Conservation (phyloP, 2,888 invertebrate species). For the Thalpophila matura region DNA sequence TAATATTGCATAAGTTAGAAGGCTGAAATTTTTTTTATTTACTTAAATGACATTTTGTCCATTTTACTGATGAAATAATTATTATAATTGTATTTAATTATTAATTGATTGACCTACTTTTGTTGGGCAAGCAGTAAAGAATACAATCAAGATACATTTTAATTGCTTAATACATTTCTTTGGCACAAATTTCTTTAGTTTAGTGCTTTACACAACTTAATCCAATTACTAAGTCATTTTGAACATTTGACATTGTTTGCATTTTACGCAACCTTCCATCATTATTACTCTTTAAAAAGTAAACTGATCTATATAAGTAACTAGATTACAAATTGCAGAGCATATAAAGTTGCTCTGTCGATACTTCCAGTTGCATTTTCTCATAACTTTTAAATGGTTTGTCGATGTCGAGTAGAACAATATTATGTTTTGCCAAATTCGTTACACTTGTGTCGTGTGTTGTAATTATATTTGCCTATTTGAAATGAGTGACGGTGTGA, state of each 20-base stretch:
- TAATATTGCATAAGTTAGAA: conserved; percentile 69
- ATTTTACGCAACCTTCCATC: conserved; percentile 38
- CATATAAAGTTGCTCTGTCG: conserved; percentile 45
- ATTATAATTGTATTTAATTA: conserved; percentile 50
- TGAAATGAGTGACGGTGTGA: conserved; percentile 71
- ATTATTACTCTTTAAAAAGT: conserved; percentile 37
- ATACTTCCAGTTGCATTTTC: conserved; percentile 66
- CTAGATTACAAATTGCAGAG: conserved; percentile 47
- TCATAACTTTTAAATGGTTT: conserved; percentile 49
- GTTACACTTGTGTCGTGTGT: conserved; percentile 69
- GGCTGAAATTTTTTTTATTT: conserved; percentile 71
- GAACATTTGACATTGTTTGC: conserved; percentile 42
- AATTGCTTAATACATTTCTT: conserved; percentile 49
- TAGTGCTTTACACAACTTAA: conserved; percentile 40
- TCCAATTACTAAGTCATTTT: conserved; percentile 37
- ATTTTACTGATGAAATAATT: conserved; percentile 60
- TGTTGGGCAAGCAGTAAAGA: conserved; percentile 28
- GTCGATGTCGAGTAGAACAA: conserved; percentile 54
- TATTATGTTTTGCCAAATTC: conserved; percentile 70
- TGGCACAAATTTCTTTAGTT: conserved; percentile 69
- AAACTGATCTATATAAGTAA: conserved; percentile 37
- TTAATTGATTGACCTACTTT: conserved; percentile 42
- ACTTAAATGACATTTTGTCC: conserved; percentile 69
- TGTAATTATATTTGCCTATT: conserved; percentile 69
- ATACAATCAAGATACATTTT: conserved; percentile 48